phyloP scores from a whole-genome alignment of 1,140 invertebrate species.

The Pogonomyrmex californicus region DNA sequence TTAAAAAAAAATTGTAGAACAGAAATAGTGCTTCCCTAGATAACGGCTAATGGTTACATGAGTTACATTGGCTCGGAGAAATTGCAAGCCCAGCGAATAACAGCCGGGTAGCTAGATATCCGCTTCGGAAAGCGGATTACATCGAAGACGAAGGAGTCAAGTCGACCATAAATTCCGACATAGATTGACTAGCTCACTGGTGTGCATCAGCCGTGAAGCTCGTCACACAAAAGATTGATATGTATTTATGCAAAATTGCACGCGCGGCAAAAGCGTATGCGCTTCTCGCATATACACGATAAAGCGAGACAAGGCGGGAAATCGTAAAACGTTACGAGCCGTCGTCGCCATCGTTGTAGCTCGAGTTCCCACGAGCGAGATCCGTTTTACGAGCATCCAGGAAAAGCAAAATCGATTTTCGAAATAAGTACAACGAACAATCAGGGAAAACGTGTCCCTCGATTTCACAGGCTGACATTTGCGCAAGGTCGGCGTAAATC shows the following conservation, averaged over 20 bases:
- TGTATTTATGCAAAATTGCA: conserved; percentile 55
- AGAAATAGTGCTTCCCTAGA: conserved; percentile 23
- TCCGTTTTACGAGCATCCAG: conserved; percentile 46
- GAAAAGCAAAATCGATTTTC: conserved; percentile 59
- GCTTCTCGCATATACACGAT: conserved; percentile 1
- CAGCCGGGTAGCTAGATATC: conserved; percentile 20
- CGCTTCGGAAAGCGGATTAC: conserved; percentile 44
- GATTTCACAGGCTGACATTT: conserved; percentile 35
- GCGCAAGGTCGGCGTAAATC: conserved; percentile 16
- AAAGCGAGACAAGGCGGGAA: conserved; percentile 18
- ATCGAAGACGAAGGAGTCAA: conserved; percentile 49
- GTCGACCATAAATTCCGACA: conserved; percentile 38
- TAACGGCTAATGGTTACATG: conserved; percentile 15
- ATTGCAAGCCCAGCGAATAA: conserved; percentile 23
- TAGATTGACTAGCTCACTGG: conserved; percentile 6
- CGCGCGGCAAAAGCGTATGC: conserved; percentile 3
- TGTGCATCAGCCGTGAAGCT: neutral
- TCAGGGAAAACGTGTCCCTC: conserved; percentile 17
- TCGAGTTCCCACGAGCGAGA: conserved; percentile 5
- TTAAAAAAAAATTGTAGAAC: neutral
- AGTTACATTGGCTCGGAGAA: conserved; percentile 30
- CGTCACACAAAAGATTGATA: conserved; percentile 45
- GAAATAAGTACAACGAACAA: conserved; percentile 26
- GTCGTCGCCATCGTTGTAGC: conserved; percentile 11
- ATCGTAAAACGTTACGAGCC: conserved; percentile 63